These are phyloP conservation scores for Epirrhoe alternata DNA, from an alignment of 2,888 invertebrate genomes.

Conservation along the genomic window DNA sequence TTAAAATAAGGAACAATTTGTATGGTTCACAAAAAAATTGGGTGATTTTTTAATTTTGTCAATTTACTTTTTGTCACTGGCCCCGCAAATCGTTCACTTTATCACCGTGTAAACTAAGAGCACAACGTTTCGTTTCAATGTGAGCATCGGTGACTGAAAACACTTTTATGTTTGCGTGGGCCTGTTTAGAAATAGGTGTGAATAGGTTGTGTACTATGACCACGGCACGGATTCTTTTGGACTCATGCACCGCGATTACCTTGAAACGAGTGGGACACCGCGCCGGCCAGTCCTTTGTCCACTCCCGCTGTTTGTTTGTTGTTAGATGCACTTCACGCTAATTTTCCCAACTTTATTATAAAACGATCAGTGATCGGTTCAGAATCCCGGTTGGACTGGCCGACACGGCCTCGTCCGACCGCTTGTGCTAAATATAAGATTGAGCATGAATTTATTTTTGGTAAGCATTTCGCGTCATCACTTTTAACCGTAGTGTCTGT, in stretches of 20 bases:
- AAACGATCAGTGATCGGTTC: slow-evolving; percentile 77
- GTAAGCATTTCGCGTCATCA: slow-evolving; percentile 81
- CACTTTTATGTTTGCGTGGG: slow-evolving; percentile 81
- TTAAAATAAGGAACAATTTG: slow-evolving; percentile 21
- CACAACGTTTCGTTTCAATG: slow-evolving; percentile 83
- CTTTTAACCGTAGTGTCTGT: slow-evolving; percentile 56
- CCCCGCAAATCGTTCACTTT: slow-evolving; percentile 70
- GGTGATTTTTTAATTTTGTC: slow-evolving; percentile 37
- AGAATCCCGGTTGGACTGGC: slow-evolving; percentile 81
- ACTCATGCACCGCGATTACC: slow-evolving; percentile 75
- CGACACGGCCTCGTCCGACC: slow-evolving; percentile 72
- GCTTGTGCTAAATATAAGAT: slow-evolving; percentile 83
- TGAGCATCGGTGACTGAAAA: slow-evolving; percentile 79
- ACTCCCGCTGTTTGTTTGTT: slow-evolving; percentile 64
- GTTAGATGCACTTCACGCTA: slow-evolving; percentile 57
- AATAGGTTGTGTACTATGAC: slow-evolving; percentile 80
- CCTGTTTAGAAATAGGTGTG: slow-evolving; percentile 83
- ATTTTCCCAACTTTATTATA: slow-evolving; percentile 55
- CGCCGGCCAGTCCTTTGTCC: slow-evolving; percentile 59
- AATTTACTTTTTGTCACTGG: slow-evolving; percentile 57
- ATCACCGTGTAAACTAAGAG: slow-evolving; percentile 77
- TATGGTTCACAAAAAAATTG: slow-evolving; percentile 26
- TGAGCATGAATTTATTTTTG: slow-evolving; percentile 83
- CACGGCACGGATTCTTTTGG: slow-evolving; percentile 74
- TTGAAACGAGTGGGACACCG: slow-evolving; percentile 67